Base-by-base conservation (phyloP, 2,797 vertebrate species). In the Chaetodon trifasciatus region DNA sequence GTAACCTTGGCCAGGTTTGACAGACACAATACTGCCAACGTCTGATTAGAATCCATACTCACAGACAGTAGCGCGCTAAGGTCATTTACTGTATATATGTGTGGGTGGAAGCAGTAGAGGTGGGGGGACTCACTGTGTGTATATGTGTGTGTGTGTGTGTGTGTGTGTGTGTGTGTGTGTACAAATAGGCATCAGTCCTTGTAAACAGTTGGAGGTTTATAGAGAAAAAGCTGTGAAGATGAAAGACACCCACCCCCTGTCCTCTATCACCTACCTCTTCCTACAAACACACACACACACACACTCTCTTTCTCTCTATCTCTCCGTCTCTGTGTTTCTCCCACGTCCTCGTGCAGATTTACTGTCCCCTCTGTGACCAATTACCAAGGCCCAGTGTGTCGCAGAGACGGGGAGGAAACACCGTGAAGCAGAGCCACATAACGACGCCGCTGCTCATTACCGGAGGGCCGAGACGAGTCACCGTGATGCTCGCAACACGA, bases 311-410 rank as follows among this genome's bases (percentile, higher is more conserved):
- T 76, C 55, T 79, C 81, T 78, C 78, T 61, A 39, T 61, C 89
- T 81, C 56, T 37, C 46, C 35, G 46, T 89, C 79, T 83, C 62
- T 35, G 76, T 84, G 78, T 88, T 82, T 89, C 90, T 90, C 87
- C 86, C 85, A 88, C 78, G 78, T 92, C 92, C 91, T 94, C 89
- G 78, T 78, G 83, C 91, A 92, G 92, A 95, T 95, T 93, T 91
- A 93, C 90, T 91, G 93, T 95, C 88, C 88, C 92, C 91, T 95
- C 93, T 94, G 94, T 95, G 94, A 94, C 93, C 93, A 94, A 94
- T 95, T 95, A 94, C 88, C 90, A 81, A 77, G 86, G 88, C 91
- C 90, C 87, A 80, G 89, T 83, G 84, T 92, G 87, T 91, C 76
- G 76, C 91, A 76, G 89, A 92, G 86, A 92, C 61, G 73, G 82